phyloP scores from a whole-genome alignment of 2,888 invertebrate species.

The Chymomyza amoena region DNA sequence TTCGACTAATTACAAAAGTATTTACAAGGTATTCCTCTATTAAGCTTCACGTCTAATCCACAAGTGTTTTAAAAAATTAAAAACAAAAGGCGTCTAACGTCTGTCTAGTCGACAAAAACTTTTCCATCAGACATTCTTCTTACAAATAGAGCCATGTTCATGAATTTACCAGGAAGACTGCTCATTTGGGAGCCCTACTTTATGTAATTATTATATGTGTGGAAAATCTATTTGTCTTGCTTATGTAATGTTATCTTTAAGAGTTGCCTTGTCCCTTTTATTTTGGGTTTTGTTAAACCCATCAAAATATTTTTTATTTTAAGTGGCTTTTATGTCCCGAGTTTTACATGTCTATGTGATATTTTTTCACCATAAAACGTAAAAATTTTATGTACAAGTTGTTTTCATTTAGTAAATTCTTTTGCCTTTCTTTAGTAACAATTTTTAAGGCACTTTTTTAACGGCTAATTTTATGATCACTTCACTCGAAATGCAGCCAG shows the following conservation, averaged over 20 bases:
- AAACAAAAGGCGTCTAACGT: too few relatives aligned
- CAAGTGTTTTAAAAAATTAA: too few relatives aligned
- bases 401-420: constrained; percentile 16
- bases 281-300: constrained; percentile 26
- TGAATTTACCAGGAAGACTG: constrained; percentile 52
- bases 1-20: too few relatives aligned
- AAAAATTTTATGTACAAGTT: constrained; percentile 49
- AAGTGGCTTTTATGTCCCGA: constrained; percentile 51
- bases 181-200: not conserved
- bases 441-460: constrained; percentile 52
- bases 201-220: not conserved
- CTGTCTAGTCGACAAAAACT: too few relatives aligned
- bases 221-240: not conserved
- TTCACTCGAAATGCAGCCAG: constrained; percentile 29
- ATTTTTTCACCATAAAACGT: constrained; percentile 29
- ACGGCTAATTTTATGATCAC: constrained; percentile 34
- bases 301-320: constrained; percentile 58
- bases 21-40: too few relatives aligned
- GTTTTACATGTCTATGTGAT: constrained; percentile 5
- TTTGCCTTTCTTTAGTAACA: constrained; percentile 52
- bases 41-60: too few relatives aligned
- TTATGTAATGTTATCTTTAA: not conserved
- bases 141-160: too few relatives aligned
- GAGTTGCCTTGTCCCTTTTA: constrained; percentile 10
- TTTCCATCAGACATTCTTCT: too few relatives aligned